Percentiles rank a stretch among this genome's conserved stretches.
These are phyloP conservation scores for Entomobrya proxima DNA, from an alignment of 2,888 invertebrate genomes.

Conservation along the genomic window DNA sequence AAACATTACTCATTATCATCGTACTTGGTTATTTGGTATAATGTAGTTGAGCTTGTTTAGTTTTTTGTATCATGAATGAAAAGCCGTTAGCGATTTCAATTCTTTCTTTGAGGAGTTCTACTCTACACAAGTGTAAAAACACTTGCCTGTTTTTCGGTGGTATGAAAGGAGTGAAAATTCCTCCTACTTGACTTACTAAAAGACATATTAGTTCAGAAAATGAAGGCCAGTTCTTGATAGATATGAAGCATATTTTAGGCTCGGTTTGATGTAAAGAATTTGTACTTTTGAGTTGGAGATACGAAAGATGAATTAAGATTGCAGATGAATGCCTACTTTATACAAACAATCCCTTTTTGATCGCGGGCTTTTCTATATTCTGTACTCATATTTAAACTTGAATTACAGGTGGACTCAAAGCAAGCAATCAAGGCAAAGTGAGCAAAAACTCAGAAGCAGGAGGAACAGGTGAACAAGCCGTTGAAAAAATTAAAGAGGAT, in stretches of 20 bases:
- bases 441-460: constrained; percentile 46
- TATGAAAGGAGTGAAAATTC: constrained; percentile 8
- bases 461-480: constrained; percentile 55
- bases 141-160: background rate
- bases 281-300: too few species aligned
- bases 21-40: too few species aligned
- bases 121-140: constrained; percentile 3
- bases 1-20: background rate
- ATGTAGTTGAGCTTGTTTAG: background rate
- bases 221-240: background rate
- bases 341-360: background rate
- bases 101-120: background rate
- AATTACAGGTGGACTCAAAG: constrained; percentile 52
- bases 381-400: constrained; percentile 36
- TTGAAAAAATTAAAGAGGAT: constrained; percentile 63
- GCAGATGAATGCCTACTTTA: background rate
- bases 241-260: background rate
- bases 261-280: background rate
- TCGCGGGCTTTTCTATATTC: background rate
- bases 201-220: background rate
- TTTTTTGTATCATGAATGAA: constrained; percentile 2
- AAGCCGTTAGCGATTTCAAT: constrained; percentile 13
- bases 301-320: too few species aligned
- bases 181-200: background rate
- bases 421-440: constrained; percentile 41